Evolutionary conservation across 2,888 invertebrate species (phyloP).

Genomic region (Geophilus truncorum): DNA sequence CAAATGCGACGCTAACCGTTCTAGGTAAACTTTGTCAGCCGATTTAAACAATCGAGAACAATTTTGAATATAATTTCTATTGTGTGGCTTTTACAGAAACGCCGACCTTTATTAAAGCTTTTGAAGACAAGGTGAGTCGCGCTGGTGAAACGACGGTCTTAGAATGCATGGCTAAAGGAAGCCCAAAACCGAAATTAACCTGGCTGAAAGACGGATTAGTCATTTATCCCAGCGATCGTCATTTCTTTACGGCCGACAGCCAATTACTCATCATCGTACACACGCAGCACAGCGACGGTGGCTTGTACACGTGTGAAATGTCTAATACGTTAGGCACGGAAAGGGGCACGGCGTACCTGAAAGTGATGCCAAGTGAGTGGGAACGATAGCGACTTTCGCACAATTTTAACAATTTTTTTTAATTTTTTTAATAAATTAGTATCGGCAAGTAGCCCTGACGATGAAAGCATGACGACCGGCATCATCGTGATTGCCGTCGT

Average conservation of each 20-base stretch:
- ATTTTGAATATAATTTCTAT: no score
- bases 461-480: constrained; percentile 67
- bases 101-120: constrained; percentile 77
- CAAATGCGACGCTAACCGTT: constrained; percentile 80
- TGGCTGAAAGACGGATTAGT: constrained; percentile 82
- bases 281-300: constrained; percentile 70
- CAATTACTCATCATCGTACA: constrained; percentile 83
- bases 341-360: constrained; percentile 64
- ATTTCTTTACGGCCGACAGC: constrained; percentile 80
- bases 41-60: no score
- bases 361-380: constrained; percentile 60
- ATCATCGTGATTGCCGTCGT: constrained; percentile 84
- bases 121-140: constrained; percentile 75
- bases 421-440: no score
- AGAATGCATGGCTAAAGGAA: constrained; percentile 80
- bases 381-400: no score
- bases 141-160: constrained; percentile 79
- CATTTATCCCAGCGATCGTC: constrained; percentile 67
- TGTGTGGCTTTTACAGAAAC: constrained; percentile 56
- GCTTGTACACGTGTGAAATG: constrained; percentile 83
- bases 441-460: constrained; percentile 59
- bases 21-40: no score
- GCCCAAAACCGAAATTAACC: constrained; percentile 70
- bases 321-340: constrained; percentile 76
- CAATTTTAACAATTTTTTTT: neutral